A percentile compares a stretch with the other conserved stretches of the same genome.
Evolutionary conservation across 2,888 invertebrate species (phyloP).

Genomic region (Trichacis sp.): DNA sequence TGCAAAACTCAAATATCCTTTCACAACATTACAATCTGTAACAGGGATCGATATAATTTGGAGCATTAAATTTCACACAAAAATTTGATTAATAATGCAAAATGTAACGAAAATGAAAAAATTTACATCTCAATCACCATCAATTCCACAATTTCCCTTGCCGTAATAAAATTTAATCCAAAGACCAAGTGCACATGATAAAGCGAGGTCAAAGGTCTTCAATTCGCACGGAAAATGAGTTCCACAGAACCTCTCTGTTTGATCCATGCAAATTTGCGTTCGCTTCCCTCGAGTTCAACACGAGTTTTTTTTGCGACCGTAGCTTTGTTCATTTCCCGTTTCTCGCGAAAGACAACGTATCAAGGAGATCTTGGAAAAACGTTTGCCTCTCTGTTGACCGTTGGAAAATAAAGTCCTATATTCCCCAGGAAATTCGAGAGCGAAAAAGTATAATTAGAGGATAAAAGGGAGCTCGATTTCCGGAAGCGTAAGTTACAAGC

Average conservation of each 20-base stretch:
- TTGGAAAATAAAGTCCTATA: neutral
- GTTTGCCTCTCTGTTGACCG: neutral
- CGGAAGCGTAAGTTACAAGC: no score
- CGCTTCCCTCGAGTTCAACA: neutral
- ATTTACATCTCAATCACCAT: no score
- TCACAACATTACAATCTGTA: no score
- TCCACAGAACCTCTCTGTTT: constrained; percentile 7
- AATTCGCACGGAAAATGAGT: no score
- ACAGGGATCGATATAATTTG: no score
- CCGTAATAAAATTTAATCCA: no score
- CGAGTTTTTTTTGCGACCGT: neutral
- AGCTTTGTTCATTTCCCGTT: constrained; percentile 4
- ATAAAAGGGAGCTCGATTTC: neutral
- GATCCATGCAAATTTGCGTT: constrained; percentile 8
- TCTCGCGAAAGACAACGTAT: constrained; percentile 1
- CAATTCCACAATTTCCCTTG: no score
- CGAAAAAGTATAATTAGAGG: no score
- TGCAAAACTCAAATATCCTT: no score
- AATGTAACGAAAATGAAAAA: no score
- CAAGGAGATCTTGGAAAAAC: neutral
- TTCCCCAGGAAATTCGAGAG: neutral
- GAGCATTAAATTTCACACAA: no score
- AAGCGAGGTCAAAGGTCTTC: neutral
- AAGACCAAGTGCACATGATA: neutral
- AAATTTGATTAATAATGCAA: no score